Evolutionary conservation across 1,140 invertebrate genomes (phyloP).

Genomic region (Grapholita molesta): DNA sequence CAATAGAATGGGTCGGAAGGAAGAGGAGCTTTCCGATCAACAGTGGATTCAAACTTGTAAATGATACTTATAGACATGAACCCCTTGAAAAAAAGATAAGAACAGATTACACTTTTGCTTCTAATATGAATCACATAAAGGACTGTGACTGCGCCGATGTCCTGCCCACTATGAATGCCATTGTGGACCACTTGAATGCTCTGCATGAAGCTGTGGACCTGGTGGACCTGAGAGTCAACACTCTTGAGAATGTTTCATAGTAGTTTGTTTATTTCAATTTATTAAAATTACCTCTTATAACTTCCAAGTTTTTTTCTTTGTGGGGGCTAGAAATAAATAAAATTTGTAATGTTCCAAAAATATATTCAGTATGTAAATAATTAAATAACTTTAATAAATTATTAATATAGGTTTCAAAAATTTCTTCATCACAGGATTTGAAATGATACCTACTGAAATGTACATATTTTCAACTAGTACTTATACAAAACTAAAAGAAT

Average conservation of each 20-base stretch:
- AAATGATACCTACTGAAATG: too few species aligned
- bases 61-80: conserved; percentile 37
- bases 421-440: not conserved
- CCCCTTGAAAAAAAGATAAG: conserved; percentile 53
- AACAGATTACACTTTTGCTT: conserved; percentile 35
- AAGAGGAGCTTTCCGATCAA: conserved; percentile 67
- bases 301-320: conserved; percentile 6
- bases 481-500: too few species aligned
- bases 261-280: conserved; percentile 18
- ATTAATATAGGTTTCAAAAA: not conserved
- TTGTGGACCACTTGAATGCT: conserved; percentile 72
- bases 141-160: conserved; percentile 71
- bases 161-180: conserved; percentile 70
- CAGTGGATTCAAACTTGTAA: conserved; percentile 65
- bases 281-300: conserved; percentile 19
- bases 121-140: conserved; percentile 32
- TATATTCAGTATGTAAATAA: not conserved
- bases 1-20: conserved; percentile 68
- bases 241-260: conserved; percentile 55
- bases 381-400: not conserved
- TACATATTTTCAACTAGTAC: too few species aligned
- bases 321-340: not conserved
- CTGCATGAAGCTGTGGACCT: conserved; percentile 71
- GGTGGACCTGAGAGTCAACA: conserved; percentile 67
- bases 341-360: conserved; percentile 11